Evolutionary conservation across 2,797 vertebrate species (phyloP).

Genomic region (Pantherophis vulpinus): DNA sequence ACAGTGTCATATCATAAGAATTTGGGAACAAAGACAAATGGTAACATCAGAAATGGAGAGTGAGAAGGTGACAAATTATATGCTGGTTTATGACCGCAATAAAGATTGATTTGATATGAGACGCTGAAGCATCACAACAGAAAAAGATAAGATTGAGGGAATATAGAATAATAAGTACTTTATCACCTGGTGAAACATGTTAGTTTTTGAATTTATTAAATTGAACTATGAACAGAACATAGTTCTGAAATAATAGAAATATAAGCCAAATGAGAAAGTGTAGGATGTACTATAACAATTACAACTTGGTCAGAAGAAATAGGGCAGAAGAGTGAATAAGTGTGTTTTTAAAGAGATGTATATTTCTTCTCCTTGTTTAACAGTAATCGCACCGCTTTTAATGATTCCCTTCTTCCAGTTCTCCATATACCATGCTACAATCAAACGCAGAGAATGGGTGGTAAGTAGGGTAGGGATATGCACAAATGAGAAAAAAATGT

Average conservation of each 20-base stretch:
- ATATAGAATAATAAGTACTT: neutral
- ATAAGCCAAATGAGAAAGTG: neutral
- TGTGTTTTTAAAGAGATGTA: neutral
- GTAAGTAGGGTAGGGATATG: conserved; percentile 60
- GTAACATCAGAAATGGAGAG: neutral
- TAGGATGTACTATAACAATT: neutral
- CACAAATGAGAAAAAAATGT: neutral
- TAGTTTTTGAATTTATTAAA: neutral
- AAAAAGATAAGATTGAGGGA: neutral
- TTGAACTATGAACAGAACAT: neutral
- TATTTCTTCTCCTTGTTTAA: neutral
- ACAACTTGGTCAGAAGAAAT: neutral
- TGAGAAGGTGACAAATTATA: neutral
- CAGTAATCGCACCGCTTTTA: conserved; percentile 75
- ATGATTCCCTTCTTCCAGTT: conserved; percentile 76
- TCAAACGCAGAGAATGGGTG: conserved; percentile 75
- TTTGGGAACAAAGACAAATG: neutral
- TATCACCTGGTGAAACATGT: neutral
- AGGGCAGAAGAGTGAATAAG: neutral
- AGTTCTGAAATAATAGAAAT: neutral
- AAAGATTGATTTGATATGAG: neutral
- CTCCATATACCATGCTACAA: conserved; percentile 71
- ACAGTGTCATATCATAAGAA: neutral
- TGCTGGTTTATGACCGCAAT: neutral
- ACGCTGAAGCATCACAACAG: neutral